phyloP scores from a whole-genome alignment of 2,797 vertebrate species.

The Syngnathus acus region DNA sequence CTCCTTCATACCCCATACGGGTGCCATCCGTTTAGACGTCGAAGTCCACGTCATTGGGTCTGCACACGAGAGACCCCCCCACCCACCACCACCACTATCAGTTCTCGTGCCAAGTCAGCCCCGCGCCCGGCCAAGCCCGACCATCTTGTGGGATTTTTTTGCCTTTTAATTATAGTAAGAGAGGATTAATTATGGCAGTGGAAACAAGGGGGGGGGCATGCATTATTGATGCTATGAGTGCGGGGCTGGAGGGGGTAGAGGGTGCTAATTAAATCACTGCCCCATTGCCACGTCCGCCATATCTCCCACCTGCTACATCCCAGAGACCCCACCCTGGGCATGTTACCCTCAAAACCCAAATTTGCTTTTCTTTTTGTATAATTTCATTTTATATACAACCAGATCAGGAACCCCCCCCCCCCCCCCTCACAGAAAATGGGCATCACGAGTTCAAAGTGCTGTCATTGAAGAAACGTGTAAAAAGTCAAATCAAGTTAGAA shows the following conservation, averaged over 20 bases:
- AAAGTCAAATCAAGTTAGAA: neutral
- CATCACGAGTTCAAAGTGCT: neutral
- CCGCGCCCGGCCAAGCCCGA: constrained; percentile 62
- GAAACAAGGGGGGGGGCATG: constrained; percentile 82
- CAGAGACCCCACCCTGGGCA: constrained; percentile 25
- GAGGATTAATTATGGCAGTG: constrained; percentile 86
- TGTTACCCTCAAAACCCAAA: neutral
- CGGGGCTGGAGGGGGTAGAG: constrained; percentile 77
- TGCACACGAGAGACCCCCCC: constrained; percentile 34
- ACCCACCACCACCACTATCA: constrained; percentile 28
- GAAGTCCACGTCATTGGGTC: constrained; percentile 26
- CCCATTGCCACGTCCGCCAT: constrained; percentile 73
- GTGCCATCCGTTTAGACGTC: constrained; percentile 1
- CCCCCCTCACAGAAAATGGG: neutral
- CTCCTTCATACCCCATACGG: neutral
- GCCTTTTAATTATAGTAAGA: constrained; percentile 88
- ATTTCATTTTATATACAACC: constrained; percentile 6
- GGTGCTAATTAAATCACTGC: constrained; percentile 83
- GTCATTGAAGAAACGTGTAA: neutral
- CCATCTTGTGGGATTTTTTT: constrained; percentile 81
- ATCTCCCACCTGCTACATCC: constrained; percentile 63
- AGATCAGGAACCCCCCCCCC: too few relatives aligned
- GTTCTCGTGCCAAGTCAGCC: constrained; percentile 62
- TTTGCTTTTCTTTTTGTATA: neutral
- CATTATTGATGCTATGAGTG: constrained; percentile 87